phyloP scores from a whole-genome alignment of 2,888 invertebrate species.

The Plutella xylostella region DNA sequence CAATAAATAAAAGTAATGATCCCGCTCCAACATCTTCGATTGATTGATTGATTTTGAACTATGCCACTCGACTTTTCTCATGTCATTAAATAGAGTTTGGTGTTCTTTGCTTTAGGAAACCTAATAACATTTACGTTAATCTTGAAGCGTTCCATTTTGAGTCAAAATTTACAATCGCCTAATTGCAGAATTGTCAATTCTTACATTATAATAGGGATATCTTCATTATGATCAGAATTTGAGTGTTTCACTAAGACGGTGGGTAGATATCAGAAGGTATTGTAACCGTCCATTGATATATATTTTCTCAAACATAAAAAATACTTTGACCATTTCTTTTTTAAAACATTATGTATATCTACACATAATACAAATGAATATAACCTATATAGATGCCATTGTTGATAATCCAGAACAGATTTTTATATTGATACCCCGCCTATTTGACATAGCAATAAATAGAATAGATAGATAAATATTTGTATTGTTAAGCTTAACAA shows the following conservation, averaged over 20 bases:
- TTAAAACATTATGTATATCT: neutral
- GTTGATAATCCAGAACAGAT: constrained; percentile 40
- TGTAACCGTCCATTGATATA: constrained; percentile 3
- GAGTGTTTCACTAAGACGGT: neutral
- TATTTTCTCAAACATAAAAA: neutral
- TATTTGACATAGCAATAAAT: constrained; percentile 69
- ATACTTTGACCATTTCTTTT: neutral
- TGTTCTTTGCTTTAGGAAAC: neutral
- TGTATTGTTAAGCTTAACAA: constrained; percentile 50
- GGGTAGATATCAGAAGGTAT: neutral
- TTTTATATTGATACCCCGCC: constrained; percentile 62
- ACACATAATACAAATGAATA: neutral
- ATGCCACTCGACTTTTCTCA: constrained; percentile 26
- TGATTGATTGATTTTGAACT: constrained; percentile 39
- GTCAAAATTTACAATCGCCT: constrained; percentile 1
- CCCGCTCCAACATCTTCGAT: constrained; percentile 39
- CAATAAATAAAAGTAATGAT: too few species aligned
- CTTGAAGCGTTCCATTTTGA: constrained; percentile 1
- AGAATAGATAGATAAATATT: constrained; percentile 58
- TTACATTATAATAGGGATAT: constrained; percentile 16
- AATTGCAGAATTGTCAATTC: constrained; percentile 31
- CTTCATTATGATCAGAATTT: neutral
- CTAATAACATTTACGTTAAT: neutral
- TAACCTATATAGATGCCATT: constrained; percentile 17
- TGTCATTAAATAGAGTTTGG: constrained; percentile 16